A percentile compares a stretch with the other conserved stretches of the same genome.
Conservation (phyloP, 2,113 vertebrate genomes). For the Mus musculus region GRCm39 chr2:114876501-114877000, state of each 20-base stretch:
- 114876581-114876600: not conserved
- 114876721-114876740: not conserved
- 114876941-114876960: not conserved
- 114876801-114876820: not conserved
- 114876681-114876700: not conserved
- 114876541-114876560: not conserved
- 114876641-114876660: not conserved
- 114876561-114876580: not conserved
- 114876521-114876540: too few species aligned
- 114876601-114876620: not conserved
- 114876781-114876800: not conserved
- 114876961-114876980: not conserved
- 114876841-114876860: not conserved
- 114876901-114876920: too few species aligned
- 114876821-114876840: not conserved
- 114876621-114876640: not conserved
- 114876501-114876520: not conserved
- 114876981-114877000: not conserved
- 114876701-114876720: not conserved
- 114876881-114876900: not conserved
- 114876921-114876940: not conserved
- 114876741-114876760: not conserved
- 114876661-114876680: not conserved
- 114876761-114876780: not conserved
- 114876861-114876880: not conserved